Percentiles rank a stretch among this genome's conserved stretches.
Evolutionary conservation across 2,797 vertebrate genomes (phyloP).

Genomic region (Thaleichthys pacificus): DNA sequence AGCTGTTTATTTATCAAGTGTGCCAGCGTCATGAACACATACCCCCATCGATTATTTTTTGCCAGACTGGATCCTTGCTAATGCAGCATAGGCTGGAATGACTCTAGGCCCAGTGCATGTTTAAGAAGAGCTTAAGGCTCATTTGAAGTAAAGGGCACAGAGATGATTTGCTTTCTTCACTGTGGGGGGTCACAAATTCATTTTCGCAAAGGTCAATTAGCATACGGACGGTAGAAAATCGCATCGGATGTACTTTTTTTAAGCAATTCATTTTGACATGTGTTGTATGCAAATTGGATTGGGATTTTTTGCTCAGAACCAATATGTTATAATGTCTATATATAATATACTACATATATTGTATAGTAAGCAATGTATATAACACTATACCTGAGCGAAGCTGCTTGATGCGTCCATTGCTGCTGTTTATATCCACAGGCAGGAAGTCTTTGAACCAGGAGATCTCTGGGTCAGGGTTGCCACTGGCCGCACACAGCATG

Average conservation of each 20-base stretch:
- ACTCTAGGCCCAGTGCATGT: conserved; percentile 46
- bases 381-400: conserved; percentile 89
- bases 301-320: too few species aligned
- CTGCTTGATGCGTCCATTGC: conserved; percentile 94
- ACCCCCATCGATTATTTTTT: conserved; percentile 47
- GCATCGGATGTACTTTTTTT: too few species aligned
- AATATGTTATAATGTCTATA: too few species aligned
- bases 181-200: conserved; percentile 39
- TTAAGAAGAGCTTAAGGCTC: conserved; percentile 54
- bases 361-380: too few species aligned
- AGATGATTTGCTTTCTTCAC: conserved; percentile 38
- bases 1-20: conserved; percentile 61
- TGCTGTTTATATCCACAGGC: conserved; percentile 89
- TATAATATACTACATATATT: too few species aligned
- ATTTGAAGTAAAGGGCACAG: conserved; percentile 22
- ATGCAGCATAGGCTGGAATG: conserved; percentile 40
- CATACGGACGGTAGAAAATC: conserved; percentile 30
- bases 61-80: conserved; percentile 40
- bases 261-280: too few species aligned
- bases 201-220: conserved; percentile 30
- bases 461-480: conserved; percentile 96
- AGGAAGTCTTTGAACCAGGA: conserved; percentile 98
- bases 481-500: conserved; percentile 94
- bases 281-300: too few species aligned
- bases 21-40: conserved; percentile 47